Base-by-base conservation (phyloP, 2,888 invertebrate genomes). In the Dryocosmus kuriphilus region DNA sequence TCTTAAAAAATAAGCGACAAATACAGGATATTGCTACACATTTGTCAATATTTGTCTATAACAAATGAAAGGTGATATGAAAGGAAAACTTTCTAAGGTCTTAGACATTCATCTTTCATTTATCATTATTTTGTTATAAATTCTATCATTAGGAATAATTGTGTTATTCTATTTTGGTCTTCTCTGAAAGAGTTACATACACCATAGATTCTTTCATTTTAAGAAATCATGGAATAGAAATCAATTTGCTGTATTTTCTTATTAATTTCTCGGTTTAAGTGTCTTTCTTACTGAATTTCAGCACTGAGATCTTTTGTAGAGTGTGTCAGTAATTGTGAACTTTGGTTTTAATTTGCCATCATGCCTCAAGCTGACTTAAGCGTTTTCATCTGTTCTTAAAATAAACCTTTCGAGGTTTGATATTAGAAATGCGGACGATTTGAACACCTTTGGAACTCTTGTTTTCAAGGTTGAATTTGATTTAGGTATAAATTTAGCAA, bases 401-500 rank as follows among this genome's bases (percentile, higher is more conserved):
- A 71, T 71, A 71, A 71, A 51, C 16, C 14, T 24, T 60, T 24
- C 6, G 16, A 60, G 7, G n/a, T 46, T 71, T 55, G 46, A 19
- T 41, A 67, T 41, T 67, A 46, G 27, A 67, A 46, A 19, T 41
- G 65, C 19, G 27, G 27, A 16, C 27, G 46, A 67, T 46, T 67
- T n/a, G 27, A 67, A 16, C 67, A 67, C 16, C 46, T 67, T 41
- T 46, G 41, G 27, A 67, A 67, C 27, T 41, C 67, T 62, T 30
- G 11, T 30, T 55, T 27, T n/a, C 67, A 67, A 67, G 46, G 46
- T 67, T 67, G 46, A 46, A 67, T 46, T 27, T 67, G 27, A 67
- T 67, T 67, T 46, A 67, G 67, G 27, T 67, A n/a, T n/a, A 67
- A 46, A 67, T 67, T 67, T 67, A 46, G 46, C 67, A 46, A 41